These are phyloP conservation scores for Onychorhynchus coronatus DNA, from an alignment of 2,113 vertebrate genomes.

Conservation along the genomic window DNA sequence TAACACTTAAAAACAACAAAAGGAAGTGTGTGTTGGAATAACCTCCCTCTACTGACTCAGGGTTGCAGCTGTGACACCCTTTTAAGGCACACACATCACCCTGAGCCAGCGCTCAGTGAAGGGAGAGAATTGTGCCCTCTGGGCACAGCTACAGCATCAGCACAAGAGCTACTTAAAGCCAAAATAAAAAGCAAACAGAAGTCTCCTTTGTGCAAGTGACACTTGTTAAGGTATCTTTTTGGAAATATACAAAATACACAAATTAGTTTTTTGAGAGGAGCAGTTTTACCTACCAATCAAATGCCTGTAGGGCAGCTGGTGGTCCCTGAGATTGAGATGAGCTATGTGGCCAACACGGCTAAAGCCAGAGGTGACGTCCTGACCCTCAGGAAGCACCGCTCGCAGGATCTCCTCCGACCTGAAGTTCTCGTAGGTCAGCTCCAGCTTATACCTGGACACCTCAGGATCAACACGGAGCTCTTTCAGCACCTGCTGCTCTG, in stretches of 20 bases:
- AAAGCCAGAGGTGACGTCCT: constrained; percentile 90
- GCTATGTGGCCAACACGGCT: constrained; percentile 95
- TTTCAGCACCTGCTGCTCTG: constrained; percentile 76
- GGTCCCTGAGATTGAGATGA: constrained; percentile 93
- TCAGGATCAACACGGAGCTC: constrained; percentile 74
- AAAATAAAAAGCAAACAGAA: background rate
- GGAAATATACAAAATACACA: accelerated
- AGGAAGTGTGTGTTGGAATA: background rate
- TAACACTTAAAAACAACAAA: background rate
- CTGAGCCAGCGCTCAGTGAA: background rate
- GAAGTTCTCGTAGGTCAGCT: constrained; percentile 89
- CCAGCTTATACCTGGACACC: constrained; percentile 76
- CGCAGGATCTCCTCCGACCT: constrained; percentile 90
- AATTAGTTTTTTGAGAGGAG: background rate
- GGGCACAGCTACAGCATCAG: background rate
- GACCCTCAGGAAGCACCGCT: constrained; percentile 89
- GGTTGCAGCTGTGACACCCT: background rate
- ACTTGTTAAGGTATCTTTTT: background rate
- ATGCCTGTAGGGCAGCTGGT: constrained; percentile 89
- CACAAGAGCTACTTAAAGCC: background rate
- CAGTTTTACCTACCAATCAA: constrained; percentile 85
- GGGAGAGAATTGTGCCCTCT: background rate
- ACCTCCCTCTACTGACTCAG: background rate
- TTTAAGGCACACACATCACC: background rate
- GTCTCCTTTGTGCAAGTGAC: background rate